Percentiles rank a stretch among this genome's conserved stretches.
phyloP scores from a whole-genome alignment of 2,113 vertebrate genomes.

The Amphiprion ocellaris region DNA sequence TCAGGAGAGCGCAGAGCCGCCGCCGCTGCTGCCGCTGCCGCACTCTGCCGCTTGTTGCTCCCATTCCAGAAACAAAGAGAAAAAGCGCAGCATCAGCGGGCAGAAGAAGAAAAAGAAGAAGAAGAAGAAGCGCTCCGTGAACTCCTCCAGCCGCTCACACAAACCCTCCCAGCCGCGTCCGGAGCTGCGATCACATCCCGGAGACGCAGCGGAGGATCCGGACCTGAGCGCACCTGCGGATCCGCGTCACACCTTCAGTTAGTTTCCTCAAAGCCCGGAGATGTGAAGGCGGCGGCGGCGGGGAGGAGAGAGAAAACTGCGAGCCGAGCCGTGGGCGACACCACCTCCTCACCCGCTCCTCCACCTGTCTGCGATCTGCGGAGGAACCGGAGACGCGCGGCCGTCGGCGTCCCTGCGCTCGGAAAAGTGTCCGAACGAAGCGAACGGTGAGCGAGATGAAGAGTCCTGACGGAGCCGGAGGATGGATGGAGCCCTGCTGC shows the following conservation, averaged over 20 bases:
- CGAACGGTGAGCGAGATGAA: not conserved
- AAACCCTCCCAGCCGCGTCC: slow-evolving; percentile 35
- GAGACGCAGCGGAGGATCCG: not conserved
- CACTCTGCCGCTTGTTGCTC: slow-evolving; percentile 83
- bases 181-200: slow-evolving; percentile 52
- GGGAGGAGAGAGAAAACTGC: not conserved
- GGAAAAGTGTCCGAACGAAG: slow-evolving; percentile 5
- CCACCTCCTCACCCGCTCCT: not conserved
- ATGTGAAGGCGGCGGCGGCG: no score
- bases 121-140: slow-evolving; percentile 20
- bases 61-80: slow-evolving; percentile 6
- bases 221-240: slow-evolving; percentile 10
- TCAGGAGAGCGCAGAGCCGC: slow-evolving; percentile 56
- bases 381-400: not conserved
- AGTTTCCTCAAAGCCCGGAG: not conserved
- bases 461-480: not conserved
- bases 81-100: no score
- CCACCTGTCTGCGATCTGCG: slow-evolving; percentile 13
- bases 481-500: not conserved
- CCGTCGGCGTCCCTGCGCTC: not conserved
- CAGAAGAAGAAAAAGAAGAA: no score
- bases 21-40: slow-evolving; percentile 2
- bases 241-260: not conserved
- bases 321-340: slow-evolving; percentile 15
- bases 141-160: no score